Conservation (phyloP, 2,888 invertebrate genomes). For the Tortrix viridana region DNA sequence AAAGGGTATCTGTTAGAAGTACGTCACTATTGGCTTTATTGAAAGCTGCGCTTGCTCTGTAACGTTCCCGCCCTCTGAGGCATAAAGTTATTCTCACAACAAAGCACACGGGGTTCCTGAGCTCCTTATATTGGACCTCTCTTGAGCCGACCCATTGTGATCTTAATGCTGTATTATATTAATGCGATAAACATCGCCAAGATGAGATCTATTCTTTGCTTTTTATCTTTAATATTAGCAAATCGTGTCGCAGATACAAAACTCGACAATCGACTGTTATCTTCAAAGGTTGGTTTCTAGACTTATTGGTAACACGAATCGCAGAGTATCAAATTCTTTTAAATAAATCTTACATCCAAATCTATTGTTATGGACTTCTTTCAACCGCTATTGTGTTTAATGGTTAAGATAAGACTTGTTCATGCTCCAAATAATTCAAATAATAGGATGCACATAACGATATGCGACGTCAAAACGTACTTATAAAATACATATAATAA, state of each 20-base stretch:
- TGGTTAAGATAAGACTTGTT: slow-evolving; percentile 34
- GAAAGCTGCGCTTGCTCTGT: slow-evolving; percentile 72
- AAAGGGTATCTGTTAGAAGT: slow-evolving; percentile 68
- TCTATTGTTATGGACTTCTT: slow-evolving; percentile 21
- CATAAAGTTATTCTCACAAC: slow-evolving; percentile 83
- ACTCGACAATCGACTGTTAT: background rate
- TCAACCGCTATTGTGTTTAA: slow-evolving; percentile 26
- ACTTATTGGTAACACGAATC: slow-evolving; percentile 66
- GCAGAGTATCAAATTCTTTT: slow-evolving; percentile 69
- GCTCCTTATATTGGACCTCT: slow-evolving; percentile 82
- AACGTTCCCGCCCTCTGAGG: slow-evolving; percentile 73
- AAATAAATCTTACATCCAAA: slow-evolving; percentile 55
- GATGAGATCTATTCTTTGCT: slow-evolving; percentile 66
- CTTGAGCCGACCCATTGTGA: slow-evolving; percentile 81
- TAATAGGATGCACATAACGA: slow-evolving; percentile 34
- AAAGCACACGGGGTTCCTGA: slow-evolving; percentile 75
- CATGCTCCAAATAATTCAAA: slow-evolving; percentile 34
- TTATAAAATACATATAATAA: slow-evolving; percentile 60
- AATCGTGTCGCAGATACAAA: slow-evolving; percentile 43
- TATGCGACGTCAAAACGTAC: slow-evolving; percentile 55
- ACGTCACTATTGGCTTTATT: slow-evolving; percentile 71
- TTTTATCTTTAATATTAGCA: slow-evolving; percentile 73
- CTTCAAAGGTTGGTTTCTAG: slow-evolving; percentile 56
- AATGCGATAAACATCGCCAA: slow-evolving; percentile 82
- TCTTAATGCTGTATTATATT: slow-evolving; percentile 83